A percentile compares a stretch with the other conserved stretches of the same genome.
These are phyloP conservation scores for Centrocercus urophasianus DNA, from an alignment of 2,113 vertebrate species.

Conservation along the genomic window DNA sequence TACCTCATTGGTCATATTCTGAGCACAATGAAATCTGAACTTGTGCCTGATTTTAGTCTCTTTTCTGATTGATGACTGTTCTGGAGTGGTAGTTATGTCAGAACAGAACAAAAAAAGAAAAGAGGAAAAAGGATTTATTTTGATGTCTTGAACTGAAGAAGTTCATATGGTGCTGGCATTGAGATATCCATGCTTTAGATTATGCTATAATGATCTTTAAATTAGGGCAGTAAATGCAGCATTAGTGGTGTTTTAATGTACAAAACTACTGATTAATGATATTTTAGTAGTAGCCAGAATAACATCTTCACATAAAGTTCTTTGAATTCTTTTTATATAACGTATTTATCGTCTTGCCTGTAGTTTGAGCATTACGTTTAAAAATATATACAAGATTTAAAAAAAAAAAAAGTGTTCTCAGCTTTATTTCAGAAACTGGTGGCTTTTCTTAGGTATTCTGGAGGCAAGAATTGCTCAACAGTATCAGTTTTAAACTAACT, in stretches of 20 bases:
- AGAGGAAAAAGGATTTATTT: background rate
- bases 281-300: background rate
- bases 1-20: background rate
- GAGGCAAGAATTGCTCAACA: background rate
- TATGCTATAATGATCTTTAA: background rate
- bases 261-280: background rate
- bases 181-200: background rate
- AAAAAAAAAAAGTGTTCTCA: background rate
- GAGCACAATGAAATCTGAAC: background rate
- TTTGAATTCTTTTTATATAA: background rate
- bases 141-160: background rate
- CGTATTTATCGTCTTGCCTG: background rate
- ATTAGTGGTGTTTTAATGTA: background rate
- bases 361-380: background rate
- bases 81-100: background rate
- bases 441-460: background rate
- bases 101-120: background rate
- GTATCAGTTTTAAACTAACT: background rate
- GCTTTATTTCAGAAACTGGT: background rate
- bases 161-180: background rate
- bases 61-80: background rate
- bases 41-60: background rate
- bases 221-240: background rate
- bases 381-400: background rate
- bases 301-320: background rate